Evolutionary conservation across 2,888 invertebrate genomes (phyloP), one percentile per base, ranked within the genome.

Genomic region (Oasisia sp.): DNA sequence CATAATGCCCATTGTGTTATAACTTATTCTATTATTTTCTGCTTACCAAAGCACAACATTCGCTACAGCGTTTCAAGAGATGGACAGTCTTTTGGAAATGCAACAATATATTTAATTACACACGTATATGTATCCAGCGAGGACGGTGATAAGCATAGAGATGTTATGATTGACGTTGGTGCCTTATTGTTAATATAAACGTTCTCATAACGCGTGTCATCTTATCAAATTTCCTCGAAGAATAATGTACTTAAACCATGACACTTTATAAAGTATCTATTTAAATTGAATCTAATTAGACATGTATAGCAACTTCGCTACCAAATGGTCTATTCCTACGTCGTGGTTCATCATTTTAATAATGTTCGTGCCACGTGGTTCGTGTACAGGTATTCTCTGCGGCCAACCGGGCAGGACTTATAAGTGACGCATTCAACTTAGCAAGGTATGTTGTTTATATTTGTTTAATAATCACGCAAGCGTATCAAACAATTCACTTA

Each of bases 361-460:
- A 27, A 74, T 74, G n/a, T 19, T 74, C 5, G 14, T 74, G 27
- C 27, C n/a, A 0, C 27, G 74, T 74, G 74, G 74, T 74, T 74
- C 74, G 56, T 89, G 91, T 93, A 9, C 94, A 96, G 96, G 95
- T 95, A 3, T 95, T 96, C 90, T 94, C 95, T 2, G 94, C 95
- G 38, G 94, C 95, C 0, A 96, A 96, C 93, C 93, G 96, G 91
- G 96, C 96, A 0, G 96, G 95, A 32, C 94, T 96, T 5, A 95
- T 96, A 27, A 95, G 95, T 12, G 96, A 96, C 92, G 95, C 95
- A 7, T 95, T 96, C 92, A 95, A 95, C 92, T 93, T 96, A 27
- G 96, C 96, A 50, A 95, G 96, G 96, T 96, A 93, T 93, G 1
- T 14, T 74, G 7, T 27, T 27, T 74, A 74, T 74, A 27, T 74